Evolutionary conservation across 1,140 invertebrate species (phyloP).

Genomic region (Orchestia grillus): DNA sequence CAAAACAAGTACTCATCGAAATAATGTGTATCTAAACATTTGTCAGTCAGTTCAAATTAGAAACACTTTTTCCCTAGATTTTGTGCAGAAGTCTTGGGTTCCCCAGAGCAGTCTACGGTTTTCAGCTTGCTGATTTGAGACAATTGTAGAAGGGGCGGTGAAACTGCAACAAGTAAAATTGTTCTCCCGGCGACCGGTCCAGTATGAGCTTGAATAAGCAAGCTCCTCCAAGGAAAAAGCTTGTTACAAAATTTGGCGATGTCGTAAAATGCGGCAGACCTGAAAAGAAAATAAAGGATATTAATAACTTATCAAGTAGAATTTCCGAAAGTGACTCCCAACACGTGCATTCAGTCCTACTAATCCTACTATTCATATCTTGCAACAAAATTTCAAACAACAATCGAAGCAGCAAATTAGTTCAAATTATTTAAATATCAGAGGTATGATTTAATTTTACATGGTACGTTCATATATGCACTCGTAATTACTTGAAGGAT

Average conservation of each 20-base stretch:
- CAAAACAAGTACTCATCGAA: conserved; percentile 44
- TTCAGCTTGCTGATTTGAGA: not conserved
- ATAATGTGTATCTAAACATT: not conserved
- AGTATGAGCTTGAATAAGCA: not conserved
- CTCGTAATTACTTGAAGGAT: too few relatives aligned
- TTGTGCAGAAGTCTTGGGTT: not conserved
- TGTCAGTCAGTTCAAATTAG: not conserved
- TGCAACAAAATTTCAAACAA: not conserved
- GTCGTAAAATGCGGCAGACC: not conserved
- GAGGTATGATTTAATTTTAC: not conserved
- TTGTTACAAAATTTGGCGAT: not conserved
- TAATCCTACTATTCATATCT: not conserved
- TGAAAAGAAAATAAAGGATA: not conserved
- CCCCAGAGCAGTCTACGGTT: not conserved
- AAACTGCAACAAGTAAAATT: not conserved
- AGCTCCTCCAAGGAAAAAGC: not conserved
- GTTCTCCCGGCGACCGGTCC: not conserved
- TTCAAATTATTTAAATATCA: not conserved
- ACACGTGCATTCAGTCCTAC: not conserved
- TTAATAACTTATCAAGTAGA: not conserved
- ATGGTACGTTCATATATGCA: too few relatives aligned
- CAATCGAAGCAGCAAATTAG: not conserved
- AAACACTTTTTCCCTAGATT: not conserved
- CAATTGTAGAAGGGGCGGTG: not conserved
- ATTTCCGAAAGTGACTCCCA: not conserved